These are phyloP conservation scores for Venusia cambrica DNA, from an alignment of 2,888 invertebrate genomes.

Conservation along the genomic window DNA sequence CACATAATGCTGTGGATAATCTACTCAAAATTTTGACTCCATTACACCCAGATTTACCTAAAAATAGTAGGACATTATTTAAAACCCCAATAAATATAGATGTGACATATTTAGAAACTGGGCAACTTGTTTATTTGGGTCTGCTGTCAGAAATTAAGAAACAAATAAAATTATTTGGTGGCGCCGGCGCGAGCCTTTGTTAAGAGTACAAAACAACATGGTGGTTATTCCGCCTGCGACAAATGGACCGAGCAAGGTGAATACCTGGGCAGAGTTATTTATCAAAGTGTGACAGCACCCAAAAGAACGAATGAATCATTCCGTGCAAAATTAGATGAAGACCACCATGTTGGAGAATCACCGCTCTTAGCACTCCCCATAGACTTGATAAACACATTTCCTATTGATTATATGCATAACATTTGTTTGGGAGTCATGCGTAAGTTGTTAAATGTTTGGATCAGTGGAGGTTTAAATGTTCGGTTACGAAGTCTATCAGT, in stretches of 20 bases:
- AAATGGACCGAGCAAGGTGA: conserved; percentile 14
- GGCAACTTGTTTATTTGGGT: too few relatives aligned
- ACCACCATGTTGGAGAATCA: conserved; percentile 14
- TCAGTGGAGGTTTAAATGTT: conserved; percentile 11
- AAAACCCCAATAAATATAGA: too few relatives aligned
- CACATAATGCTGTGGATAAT: too few relatives aligned
- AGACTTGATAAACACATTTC: conserved; percentile 3
- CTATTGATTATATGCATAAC: conserved; percentile 13
- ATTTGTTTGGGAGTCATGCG: conserved; percentile 15
- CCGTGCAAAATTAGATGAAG: conserved; percentile 14
- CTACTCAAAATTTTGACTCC: too few relatives aligned
- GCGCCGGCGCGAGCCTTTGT: conserved; percentile 13
- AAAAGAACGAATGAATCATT: conserved; percentile 10
- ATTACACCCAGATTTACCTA: too few relatives aligned
- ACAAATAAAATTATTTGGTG: too few relatives aligned
- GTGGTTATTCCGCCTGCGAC: conserved; percentile 16
- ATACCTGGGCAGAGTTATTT: conserved; percentile 11
- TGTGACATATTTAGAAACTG: too few relatives aligned
- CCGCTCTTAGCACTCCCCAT: background rate
- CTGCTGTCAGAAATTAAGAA: too few relatives aligned
- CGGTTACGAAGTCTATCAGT: conserved; percentile 8
- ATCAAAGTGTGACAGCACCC: conserved; percentile 11
- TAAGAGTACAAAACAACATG: conserved; percentile 12
- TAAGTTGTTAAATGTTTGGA: conserved; percentile 9
- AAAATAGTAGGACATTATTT: too few relatives aligned